These are phyloP conservation scores for Eupristina koningsbergeri DNA, from an alignment of 1,140 invertebrate genomes.

Conservation along the genomic window DNA sequence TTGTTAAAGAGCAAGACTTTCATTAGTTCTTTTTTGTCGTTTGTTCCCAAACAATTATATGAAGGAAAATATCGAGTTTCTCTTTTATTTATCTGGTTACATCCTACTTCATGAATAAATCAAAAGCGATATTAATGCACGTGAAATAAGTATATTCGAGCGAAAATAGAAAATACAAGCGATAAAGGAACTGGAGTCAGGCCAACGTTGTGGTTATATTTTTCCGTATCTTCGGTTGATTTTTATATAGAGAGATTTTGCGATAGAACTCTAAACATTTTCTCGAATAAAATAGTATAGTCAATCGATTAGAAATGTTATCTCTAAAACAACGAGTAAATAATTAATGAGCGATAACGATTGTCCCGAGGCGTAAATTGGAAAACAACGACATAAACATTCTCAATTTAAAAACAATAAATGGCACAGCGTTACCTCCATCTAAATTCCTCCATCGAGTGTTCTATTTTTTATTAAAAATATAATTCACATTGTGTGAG, in stretches of 20 bases:
- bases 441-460: no score
- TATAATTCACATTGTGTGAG: no score
- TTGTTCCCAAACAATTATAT: neutral
- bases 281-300: neutral
- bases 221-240: neutral
- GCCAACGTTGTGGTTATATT: neutral
- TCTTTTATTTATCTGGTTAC: neutral
- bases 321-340: neutral
- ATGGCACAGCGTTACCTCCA: no score
- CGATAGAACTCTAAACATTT: neutral
- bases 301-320: neutral
- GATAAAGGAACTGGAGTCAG: neutral
- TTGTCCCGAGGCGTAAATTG: no score
- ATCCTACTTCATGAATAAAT: slow-evolving; percentile 7
- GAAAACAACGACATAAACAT: no score
- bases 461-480: no score
- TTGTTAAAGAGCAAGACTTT: neutral
- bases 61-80: neutral
- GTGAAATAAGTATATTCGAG: neutral
- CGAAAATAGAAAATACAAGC: neutral
- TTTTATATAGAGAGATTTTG: neutral
- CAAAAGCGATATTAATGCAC: neutral
- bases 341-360: no score
- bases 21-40: neutral
- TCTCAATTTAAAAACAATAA: no score